Percentiles rank a stretch among this genome's conserved stretches.
Conservation (phyloP, 2,797 vertebrate genomes). For the Taeniopygia guttata region DNA sequence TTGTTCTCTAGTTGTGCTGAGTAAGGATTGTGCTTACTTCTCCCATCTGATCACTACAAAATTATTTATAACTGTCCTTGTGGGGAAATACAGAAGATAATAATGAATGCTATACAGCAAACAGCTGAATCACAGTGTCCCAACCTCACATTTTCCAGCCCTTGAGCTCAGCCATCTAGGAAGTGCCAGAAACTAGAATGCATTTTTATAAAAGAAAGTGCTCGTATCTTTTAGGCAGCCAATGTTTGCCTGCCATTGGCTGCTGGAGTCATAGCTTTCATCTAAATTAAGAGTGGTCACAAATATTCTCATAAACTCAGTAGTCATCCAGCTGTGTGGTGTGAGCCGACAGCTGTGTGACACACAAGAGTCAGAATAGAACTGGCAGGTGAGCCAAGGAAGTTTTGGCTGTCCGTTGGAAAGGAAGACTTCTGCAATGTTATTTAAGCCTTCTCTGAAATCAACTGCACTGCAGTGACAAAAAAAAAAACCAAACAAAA, state of each 20-base stretch:
- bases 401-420: constrained; percentile 28
- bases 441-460: constrained; percentile 4
- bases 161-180: constrained; percentile 13
- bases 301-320: constrained; percentile 50
- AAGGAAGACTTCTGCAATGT: constrained; percentile 24
- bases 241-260: constrained; percentile 14
- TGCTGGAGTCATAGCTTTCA: background rate
- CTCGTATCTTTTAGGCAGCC: background rate
- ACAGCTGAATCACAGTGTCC: constrained; percentile 40
- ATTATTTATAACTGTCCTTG: constrained; percentile 51
- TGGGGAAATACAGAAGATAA: constrained; percentile 5
- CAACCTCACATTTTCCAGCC: background rate
- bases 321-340: constrained; percentile 5
- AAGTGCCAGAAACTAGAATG: constrained; percentile 25
- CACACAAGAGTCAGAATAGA: background rate
- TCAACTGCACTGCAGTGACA: background rate
- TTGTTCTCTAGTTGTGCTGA: background rate
- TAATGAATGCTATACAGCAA: constrained; percentile 25
- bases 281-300: constrained; percentile 35
- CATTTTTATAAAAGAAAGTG: background rate
- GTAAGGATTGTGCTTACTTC: constrained; percentile 19
- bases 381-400: constrained; percentile 37
- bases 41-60: constrained; percentile 11
- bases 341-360: background rate
- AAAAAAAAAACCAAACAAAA: background rate